Evolutionary conservation across 1,140 invertebrate genomes (phyloP), one percentile per base, ranked within the genome.

Genomic region (Drosophila varians): DNA sequence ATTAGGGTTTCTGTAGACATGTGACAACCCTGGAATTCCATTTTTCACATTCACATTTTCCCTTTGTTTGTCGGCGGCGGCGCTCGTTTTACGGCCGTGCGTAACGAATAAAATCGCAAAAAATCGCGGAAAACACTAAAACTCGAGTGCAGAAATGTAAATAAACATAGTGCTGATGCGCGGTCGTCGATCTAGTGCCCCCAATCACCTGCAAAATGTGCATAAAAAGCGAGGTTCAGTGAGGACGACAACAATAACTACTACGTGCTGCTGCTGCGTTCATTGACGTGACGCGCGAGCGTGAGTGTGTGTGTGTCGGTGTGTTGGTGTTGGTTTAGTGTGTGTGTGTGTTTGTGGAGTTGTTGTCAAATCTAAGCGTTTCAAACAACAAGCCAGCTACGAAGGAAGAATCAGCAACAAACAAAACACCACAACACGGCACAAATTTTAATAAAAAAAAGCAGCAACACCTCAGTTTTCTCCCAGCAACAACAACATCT

Each of bases 1-100:
- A 42, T 2, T 8, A 18, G 16, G 7, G 19, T n/a, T 12, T 36
- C 4, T 2, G 42, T 31, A 12, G 21, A 21, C 11, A 14, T 3
- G 60, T 48, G 56, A 2, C 60, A 61, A 61, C 55, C 21, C 60
- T 64, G 31, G 21, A 21, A 19, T 45, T 19, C 73, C 74, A 78
- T 79, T 79, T 79, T 79, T 79, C 71, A 82, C 78, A 82, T 84
- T 84, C 79, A 84, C 65, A 84, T 86, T 84, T 82, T 83, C 75
- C 75, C 80, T 84, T 84, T 84, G 80, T 84, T 84, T 74, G 80
- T 82, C 82, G 80, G 76, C 80, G 80, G 72, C 72, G 60, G 71
- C 61, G 62, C 82, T 86, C 79, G 79, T 84, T 69, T 58, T 66
- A 84, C 73, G 78, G 72, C 76, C 82, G 80, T 86, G 82, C 82